Conservation (phyloP, 2,797 vertebrate genomes). For the Leptatherina wallacei region DNA sequence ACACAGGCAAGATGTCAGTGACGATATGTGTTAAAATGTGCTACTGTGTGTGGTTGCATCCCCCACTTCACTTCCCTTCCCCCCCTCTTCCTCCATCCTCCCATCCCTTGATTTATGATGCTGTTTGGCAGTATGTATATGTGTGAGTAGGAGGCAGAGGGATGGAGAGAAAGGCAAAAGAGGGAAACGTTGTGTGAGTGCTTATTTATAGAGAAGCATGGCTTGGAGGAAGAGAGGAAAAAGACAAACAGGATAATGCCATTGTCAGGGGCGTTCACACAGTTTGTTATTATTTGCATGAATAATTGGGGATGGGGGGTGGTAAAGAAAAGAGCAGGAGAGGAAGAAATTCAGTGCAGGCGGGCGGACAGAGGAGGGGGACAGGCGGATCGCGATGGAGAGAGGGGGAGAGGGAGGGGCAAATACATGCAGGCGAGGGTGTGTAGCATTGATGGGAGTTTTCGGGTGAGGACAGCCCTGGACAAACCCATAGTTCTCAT, state of each 20-base stretch:
- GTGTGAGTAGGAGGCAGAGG: conserved; percentile 73
- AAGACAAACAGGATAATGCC: conserved; percentile 52
- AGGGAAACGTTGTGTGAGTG: conserved; percentile 65
- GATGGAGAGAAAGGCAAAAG: conserved; percentile 66
- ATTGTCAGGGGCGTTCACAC: conserved; percentile 60
- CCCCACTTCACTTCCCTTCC: conserved; percentile 39
- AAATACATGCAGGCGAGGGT: conserved; percentile 46
- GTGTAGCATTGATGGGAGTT: conserved; percentile 65
- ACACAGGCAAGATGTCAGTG: conserved; percentile 66
- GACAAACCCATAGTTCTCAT: conserved; percentile 45
- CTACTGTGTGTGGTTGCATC: conserved; percentile 59
- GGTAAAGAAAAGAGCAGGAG: conserved; percentile 49
- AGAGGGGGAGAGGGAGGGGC: conserved; percentile 64
- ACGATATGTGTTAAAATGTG: conserved; percentile 67
- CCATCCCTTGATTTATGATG: conserved; percentile 84
- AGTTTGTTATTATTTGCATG: conserved; percentile 68
- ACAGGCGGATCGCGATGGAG: conserved; percentile 60
- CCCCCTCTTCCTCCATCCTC: conserved; percentile 46
- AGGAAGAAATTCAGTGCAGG: conserved; percentile 69
- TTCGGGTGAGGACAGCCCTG: conserved; percentile 71
- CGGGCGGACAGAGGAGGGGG: conserved; percentile 53
- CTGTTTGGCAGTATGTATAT: conserved; percentile 80
- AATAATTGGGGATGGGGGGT: conserved; percentile 50
- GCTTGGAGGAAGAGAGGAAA: conserved; percentile 50
- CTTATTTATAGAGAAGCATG: conserved; percentile 74